Evolutionary conservation across 2,888 invertebrate species (phyloP).

Genomic region (Chaitophorus viminalis): DNA sequence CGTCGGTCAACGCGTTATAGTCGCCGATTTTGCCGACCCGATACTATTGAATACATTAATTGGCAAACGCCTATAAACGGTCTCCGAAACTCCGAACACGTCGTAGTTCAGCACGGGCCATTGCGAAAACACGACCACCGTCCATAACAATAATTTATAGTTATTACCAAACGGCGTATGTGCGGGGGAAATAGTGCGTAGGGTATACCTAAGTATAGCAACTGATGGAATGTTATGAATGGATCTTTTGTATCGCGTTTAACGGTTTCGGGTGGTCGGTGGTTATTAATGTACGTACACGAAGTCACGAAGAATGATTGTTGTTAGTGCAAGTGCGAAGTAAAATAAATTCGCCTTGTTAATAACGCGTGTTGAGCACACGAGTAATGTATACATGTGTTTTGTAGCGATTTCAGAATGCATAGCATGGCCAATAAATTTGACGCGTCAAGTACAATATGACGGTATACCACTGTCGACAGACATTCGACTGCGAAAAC

Average conservation of each 20-base stretch:
- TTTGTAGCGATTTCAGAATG: background rate
- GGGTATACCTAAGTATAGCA: too few relatives aligned
- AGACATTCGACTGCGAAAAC: background rate
- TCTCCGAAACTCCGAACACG: background rate
- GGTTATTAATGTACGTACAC: background rate
- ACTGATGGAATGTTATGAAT: background rate
- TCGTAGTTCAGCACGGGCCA: background rate
- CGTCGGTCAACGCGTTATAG: background rate
- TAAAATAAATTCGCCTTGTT: background rate
- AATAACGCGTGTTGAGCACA: background rate
- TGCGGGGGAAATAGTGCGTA: too few relatives aligned
- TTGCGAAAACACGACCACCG: too few relatives aligned
- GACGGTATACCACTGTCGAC: background rate
- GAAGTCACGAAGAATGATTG: background rate
- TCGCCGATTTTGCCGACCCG: background rate
- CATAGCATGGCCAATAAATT: background rate
- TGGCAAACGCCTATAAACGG: background rate
- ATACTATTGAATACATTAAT: background rate
- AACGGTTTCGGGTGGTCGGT: background rate
- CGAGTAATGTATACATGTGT: background rate
- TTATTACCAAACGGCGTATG: too few relatives aligned
- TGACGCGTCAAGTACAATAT: background rate
- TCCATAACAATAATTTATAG: too few relatives aligned
- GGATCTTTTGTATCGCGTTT: background rate
- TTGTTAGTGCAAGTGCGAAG: background rate